Conservation (phyloP, 2,113 vertebrate genomes). For the Ceratotherium simum region DNA sequence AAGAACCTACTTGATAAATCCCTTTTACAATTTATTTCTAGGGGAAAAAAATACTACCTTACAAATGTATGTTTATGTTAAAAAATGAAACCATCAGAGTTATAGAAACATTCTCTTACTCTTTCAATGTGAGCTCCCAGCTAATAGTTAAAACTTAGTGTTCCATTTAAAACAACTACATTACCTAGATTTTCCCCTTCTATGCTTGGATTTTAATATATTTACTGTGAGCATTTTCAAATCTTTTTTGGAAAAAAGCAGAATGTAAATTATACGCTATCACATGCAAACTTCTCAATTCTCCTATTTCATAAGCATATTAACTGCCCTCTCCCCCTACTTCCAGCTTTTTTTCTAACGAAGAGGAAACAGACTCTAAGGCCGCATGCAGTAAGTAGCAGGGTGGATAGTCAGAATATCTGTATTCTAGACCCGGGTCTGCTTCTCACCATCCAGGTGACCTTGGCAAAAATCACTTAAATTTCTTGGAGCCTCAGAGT, state of each 20-base stretch:
- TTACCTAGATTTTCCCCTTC: not conserved
- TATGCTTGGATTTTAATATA: not conserved
- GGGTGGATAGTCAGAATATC: not conserved
- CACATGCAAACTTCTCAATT: not conserved
- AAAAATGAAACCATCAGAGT: not conserved
- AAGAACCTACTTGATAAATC: constrained; percentile 1
- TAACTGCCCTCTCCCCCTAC: not conserved
- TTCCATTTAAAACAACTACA: not conserved
- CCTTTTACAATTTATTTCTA: not conserved
- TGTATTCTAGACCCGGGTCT: not conserved
- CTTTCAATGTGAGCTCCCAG: not conserved
- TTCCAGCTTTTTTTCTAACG: not conserved
- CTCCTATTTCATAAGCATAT: constrained; percentile 1
- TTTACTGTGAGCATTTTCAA: not conserved
- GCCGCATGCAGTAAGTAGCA: not conserved
- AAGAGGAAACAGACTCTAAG: not conserved
- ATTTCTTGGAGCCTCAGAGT: not conserved
- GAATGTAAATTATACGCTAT: not conserved
- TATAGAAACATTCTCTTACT: not conserved
- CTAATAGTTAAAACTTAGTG: not conserved
- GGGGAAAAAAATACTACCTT: not conserved
- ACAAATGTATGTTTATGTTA: not conserved
- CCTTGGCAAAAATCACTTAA: not conserved
- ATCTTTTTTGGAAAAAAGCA: not conserved
- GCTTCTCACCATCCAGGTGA: not conserved